Evolutionary conservation across 1,140 invertebrate genomes (phyloP).

Genomic region (Ericerus pela): DNA sequence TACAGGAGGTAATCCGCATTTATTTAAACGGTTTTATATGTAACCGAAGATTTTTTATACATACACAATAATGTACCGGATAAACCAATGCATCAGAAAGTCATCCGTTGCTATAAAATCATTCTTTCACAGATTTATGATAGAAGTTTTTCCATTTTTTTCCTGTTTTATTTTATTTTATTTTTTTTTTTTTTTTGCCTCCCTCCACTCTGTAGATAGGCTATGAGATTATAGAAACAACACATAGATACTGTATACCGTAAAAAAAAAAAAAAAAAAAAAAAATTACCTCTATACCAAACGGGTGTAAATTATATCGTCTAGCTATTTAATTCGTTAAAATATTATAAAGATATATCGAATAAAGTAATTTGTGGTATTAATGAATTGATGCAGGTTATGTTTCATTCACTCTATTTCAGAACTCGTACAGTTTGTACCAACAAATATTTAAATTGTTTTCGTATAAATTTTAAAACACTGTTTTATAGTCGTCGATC

Average conservation of each 20-base stretch:
- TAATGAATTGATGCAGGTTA: background rate
- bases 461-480: slow-evolving; percentile 1
- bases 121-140: slow-evolving; percentile 11
- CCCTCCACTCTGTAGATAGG: background rate
- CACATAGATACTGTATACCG: no score
- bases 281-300: background rate
- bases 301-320: slow-evolving; percentile 7
- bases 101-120: slow-evolving; percentile 8
- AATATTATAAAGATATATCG: slow-evolving; percentile 11
- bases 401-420: background rate
- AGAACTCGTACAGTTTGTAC: background rate
- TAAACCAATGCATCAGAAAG: slow-evolving; percentile 11
- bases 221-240: no score
- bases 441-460: slow-evolving; percentile 4
- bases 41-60: slow-evolving; percentile 10
- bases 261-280: no score
- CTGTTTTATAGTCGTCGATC: no score
- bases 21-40: slow-evolving; percentile 7
- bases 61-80: slow-evolving; percentile 5
- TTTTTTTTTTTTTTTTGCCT: background rate
- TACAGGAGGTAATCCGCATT: slow-evolving; percentile 3
- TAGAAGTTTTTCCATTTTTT: background rate
- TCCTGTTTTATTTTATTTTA: background rate
- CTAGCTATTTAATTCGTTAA: slow-evolving; percentile 9
- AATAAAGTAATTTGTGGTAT: slow-evolving; percentile 7